These are phyloP conservation scores for Troglohyphantes excavatus DNA, from an alignment of 2,888 invertebrate species.

Conservation along the genomic window DNA sequence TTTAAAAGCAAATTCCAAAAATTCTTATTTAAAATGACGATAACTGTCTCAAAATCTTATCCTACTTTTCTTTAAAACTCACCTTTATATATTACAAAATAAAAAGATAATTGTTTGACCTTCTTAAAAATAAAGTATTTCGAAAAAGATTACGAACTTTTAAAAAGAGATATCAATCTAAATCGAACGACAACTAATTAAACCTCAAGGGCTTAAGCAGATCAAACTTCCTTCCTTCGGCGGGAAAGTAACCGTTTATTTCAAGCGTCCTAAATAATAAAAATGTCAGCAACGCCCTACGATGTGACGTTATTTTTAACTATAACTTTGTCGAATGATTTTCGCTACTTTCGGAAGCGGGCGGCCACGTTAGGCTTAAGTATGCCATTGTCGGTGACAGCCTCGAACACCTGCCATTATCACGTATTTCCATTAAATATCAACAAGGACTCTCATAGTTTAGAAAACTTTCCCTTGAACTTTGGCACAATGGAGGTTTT, in stretches of 20 bases:
- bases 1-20: too few species aligned
- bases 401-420: slow-evolving; percentile 36
- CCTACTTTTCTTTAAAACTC: too few species aligned
- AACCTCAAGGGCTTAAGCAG: slow-evolving; percentile 45
- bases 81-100: too few species aligned
- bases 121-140: too few species aligned
- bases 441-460: slow-evolving; percentile 28
- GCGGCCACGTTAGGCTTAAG: slow-evolving; percentile 45
- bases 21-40: too few species aligned
- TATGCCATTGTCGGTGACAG: slow-evolving; percentile 28
- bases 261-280: slow-evolving; percentile 68
- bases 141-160: background rate
- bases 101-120: too few species aligned
- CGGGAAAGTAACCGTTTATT: slow-evolving; percentile 49
- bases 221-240: slow-evolving; percentile 74
- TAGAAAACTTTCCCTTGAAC: background rate
- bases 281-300: slow-evolving; percentile 76
- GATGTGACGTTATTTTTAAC: slow-evolving; percentile 69
- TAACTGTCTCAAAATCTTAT: too few species aligned
- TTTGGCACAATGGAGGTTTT: background rate
- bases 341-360: slow-evolving; percentile 37
- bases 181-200: slow-evolving; percentile 60
- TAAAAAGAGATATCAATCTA: slow-evolving; percentile 16
- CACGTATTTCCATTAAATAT: slow-evolving; percentile 44
- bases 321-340: slow-evolving; percentile 35